Evolutionary conservation across 1,140 invertebrate species (phyloP), one percentile per base, ranked within the genome.

Genomic region (Drosophila elegans): DNA sequence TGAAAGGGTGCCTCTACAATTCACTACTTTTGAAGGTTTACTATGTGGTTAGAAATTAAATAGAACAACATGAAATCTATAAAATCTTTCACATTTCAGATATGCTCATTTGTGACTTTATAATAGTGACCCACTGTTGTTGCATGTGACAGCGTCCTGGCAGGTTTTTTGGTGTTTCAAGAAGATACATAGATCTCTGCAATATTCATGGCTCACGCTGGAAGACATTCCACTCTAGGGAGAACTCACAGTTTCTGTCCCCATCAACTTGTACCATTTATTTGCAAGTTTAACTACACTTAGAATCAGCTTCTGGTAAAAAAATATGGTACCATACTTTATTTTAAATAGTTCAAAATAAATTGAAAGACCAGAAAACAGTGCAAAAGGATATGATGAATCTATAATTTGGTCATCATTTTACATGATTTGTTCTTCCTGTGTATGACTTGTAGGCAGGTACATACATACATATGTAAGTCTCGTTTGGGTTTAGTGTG

Each of bases 151-250:
- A 44, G 25, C 56, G 46, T 36, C 25, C 25, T 62, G 42, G 3
- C 42, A 44, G 34, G 32, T 62, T 46, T 60, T 62, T 64, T 38
- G 61, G 61, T 64, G 36, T 36, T 29, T 32, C 9, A 36, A 64
- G 44, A 61, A 46, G 56, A 46, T 67, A 36, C 38, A 27, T 64
- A 46, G 56, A 46, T 67, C 34, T 67, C 27, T 67, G 57, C 63
- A 67, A 67, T 67, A 67, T 51, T 67, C 63, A 67, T 67, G 42
- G 38, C 44, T 38, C 63, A 45, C 48, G 34, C 27, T 38, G 10
- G 29, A 49, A 25, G 21, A 62, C 27, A 62, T 44, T 38, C 34
- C 41, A 62, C 62, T 32, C 41, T 11, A 4, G 63, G 36, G 63
- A 34, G 10, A 49, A 13, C 57, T 63, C 11, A 38, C 13, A 41